Evolutionary conservation across 2,888 invertebrate genomes (phyloP), one percentile per base, ranked within the genome.

Genomic region (Dexiosoma caninum): DNA sequence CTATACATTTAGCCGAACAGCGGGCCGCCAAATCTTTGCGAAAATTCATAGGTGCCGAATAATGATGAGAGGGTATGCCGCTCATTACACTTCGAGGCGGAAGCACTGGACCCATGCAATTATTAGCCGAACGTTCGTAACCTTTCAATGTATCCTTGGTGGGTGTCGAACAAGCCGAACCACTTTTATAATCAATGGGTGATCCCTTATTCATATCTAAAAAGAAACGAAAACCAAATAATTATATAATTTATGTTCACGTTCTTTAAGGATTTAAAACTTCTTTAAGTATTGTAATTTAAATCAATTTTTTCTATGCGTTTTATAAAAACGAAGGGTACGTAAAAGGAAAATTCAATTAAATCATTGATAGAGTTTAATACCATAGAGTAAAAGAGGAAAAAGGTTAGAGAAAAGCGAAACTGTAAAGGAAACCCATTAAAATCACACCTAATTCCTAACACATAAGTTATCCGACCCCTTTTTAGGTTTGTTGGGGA

Each of bases 1-100:
- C 96, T 85, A 96, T 94, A 91, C 97, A 96, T 91, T 95, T 95
- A 96, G 97, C 97, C 83, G 96, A 95, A 91, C 98, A 98, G 86
- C 93, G 93, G 85, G 95, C 95, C 75, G 95, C 94, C 86, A 96
- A 92, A 85, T 95, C 95, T 92, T 96, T 96, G 89, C 95, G 94
- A 91, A 96, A 96, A 91, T 95, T 96, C 91, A 96, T 95, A 86
- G 96, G 93, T 85, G 95, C 94, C 83, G 94, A 93, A 89, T 95
- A 95, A 90, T 95, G 95, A 86, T 94, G 93, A 83, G 94, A 93
- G 86, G 92, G 92, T 85, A 93, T 92, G 67, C 89, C 89, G 85
- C 89, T 90, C 89, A 90, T 90, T 83, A 88, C 88, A 87, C 89
- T 87, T 86, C 95, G 92, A 87, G 95, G 94, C 85, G 95, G 95